phyloP scores from a whole-genome alignment of 2,888 invertebrate species.

The Sinohyriopsis cumingii region DNA sequence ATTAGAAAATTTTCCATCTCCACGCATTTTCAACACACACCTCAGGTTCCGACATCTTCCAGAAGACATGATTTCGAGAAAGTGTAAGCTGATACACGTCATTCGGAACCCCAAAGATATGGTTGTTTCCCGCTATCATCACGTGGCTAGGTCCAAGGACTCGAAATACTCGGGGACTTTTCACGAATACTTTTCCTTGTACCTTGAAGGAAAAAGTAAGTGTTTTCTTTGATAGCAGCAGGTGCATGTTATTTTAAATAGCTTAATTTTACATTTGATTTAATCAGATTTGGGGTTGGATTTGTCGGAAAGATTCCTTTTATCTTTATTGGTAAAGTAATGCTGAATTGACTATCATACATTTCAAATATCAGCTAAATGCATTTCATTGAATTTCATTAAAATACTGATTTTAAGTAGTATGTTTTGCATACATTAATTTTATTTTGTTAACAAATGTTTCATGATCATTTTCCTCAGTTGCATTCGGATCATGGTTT shows the following conservation, averaged over 20 bases:
- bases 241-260: too few species aligned
- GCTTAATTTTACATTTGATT: too few species aligned
- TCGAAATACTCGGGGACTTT: conserved; percentile 30
- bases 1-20: conserved; percentile 21
- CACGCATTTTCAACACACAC: conserved; percentile 36
- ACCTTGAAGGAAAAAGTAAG: conserved; percentile 32
- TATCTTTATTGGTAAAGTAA: too few species aligned
- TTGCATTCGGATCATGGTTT: conserved; percentile 38
- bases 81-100: conserved; percentile 34
- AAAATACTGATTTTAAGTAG: too few species aligned
- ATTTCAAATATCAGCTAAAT: too few species aligned
- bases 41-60: conserved; percentile 30
- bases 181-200: conserved; percentile 25
- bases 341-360: too few species aligned
- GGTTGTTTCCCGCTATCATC: conserved; percentile 31
- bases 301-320: too few species aligned
- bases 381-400: too few species aligned
- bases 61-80: conserved; percentile 25
- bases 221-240: not conserved
- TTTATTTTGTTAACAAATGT: too few species aligned
- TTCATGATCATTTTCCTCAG: conserved; percentile 10
- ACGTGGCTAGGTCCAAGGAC: conserved; percentile 13
- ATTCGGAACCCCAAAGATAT: conserved; percentile 38
- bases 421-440: too few species aligned
- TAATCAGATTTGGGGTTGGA: too few species aligned